phyloP scores from a whole-genome alignment of 1,140 invertebrate genomes.

The Drosophila ercepeae region DNA sequence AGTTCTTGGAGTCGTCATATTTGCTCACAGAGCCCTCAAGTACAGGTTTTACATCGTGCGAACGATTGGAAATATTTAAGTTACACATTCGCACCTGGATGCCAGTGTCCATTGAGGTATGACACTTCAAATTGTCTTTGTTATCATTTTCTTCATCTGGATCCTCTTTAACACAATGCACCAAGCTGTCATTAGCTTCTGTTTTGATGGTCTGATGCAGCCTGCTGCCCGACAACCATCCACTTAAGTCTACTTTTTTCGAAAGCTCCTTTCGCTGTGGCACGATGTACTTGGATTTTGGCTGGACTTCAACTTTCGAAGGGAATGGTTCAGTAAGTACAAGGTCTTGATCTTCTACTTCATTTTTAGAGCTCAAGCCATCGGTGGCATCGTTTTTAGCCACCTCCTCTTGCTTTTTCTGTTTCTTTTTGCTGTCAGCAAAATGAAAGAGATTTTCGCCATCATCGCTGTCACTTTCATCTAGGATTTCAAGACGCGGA shows the following conservation, averaged over 20 bases:
- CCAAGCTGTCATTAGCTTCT: slow-evolving; percentile 15
- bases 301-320: neutral
- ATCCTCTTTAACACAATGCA: slow-evolving; percentile 23
- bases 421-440: slow-evolving; percentile 42
- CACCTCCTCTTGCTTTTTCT: neutral
- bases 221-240: slow-evolving; percentile 69
- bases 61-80: slow-evolving; percentile 32
- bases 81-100: slow-evolving; percentile 58
- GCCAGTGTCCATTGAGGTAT: slow-evolving; percentile 45
- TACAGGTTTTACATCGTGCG: slow-evolving; percentile 27
- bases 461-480: slow-evolving; percentile 64
- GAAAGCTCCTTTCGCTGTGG: slow-evolving; percentile 39
- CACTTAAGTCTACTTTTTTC: slow-evolving; percentile 48
- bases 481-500: slow-evolving; percentile 29
- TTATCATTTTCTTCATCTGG: slow-evolving; percentile 10
- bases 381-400: slow-evolving; percentile 24
- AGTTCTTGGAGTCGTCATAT: slow-evolving; percentile 57
- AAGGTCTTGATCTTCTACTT: slow-evolving; percentile 3
- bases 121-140: slow-evolving; percentile 47
- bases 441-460: slow-evolving; percentile 65
- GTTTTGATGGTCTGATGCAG: slow-evolving; percentile 42
- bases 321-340: slow-evolving; percentile 42
- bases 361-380: slow-evolving; percentile 8
- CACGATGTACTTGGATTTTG: slow-evolving; percentile 58
- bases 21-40: slow-evolving; percentile 8